Conservation (phyloP, 2,888 invertebrate genomes). For the Drosophila ustulata region DNA sequence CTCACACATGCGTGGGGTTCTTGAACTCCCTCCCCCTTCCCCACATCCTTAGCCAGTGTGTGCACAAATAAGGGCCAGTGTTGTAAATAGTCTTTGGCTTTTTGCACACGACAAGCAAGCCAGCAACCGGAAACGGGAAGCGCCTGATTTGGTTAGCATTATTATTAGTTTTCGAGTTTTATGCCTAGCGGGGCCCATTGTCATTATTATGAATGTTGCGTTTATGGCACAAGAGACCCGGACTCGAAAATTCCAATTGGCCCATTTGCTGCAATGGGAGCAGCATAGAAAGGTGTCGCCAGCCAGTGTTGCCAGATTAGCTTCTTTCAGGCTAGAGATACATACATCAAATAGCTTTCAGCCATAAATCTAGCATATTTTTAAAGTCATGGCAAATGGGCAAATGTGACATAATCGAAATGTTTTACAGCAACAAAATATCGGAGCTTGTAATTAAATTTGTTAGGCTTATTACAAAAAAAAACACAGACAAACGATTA, state of each 20-base stretch:
- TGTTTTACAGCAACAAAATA: too few relatives aligned
- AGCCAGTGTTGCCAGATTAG: too few relatives aligned
- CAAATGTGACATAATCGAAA: too few relatives aligned
- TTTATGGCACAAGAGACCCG: conserved; percentile 30
- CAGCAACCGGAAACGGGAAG: conserved; percentile 74
- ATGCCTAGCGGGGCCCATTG: conserved; percentile 48
- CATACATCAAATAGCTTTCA: too few relatives aligned
- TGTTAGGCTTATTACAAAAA: too few relatives aligned
- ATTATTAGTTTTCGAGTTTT: conserved; percentile 18
- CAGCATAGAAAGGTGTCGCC: conserved; percentile 56
- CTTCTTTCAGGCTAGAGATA: too few relatives aligned
- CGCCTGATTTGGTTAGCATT: conserved; percentile 66
- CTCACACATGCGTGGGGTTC: conserved; percentile 51
- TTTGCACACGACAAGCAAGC: conserved; percentile 38
- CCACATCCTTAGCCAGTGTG: conserved; percentile 7
- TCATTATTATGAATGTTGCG: conserved; percentile 61
- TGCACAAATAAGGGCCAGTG: conserved; percentile 45
- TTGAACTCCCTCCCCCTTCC: conserved; percentile 41
- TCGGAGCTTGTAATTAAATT: not conserved
- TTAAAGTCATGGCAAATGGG: too few relatives aligned
- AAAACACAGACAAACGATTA: too few relatives aligned
- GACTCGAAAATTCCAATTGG: conserved; percentile 35
- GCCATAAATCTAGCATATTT: too few relatives aligned
- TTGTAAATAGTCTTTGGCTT: conserved; percentile 35
- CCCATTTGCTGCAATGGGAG: conserved; percentile 38